Evolutionary conservation across 1,140 invertebrate species (phyloP).

Genomic region (Cepaea nemoralis): DNA sequence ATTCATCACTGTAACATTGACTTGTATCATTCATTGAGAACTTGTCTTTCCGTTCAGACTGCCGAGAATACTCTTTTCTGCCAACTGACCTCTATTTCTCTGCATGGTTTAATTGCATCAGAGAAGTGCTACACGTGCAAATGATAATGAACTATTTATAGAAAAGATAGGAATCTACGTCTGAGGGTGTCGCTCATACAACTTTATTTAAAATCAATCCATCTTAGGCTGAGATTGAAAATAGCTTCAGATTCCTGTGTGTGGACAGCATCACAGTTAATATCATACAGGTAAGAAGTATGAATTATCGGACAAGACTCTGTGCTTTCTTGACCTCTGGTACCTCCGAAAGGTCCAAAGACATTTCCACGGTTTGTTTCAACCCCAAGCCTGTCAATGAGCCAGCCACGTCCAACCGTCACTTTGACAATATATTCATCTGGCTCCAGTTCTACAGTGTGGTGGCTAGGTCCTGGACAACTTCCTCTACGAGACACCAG

Average conservation of each 20-base stretch:
- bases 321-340: background rate
- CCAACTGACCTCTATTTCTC: too few relatives aligned
- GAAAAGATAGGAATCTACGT: too few relatives aligned
- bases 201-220: constrained; percentile 13
- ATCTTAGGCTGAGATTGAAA: constrained; percentile 25
- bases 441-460: constrained; percentile 17
- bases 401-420: constrained; percentile 11
- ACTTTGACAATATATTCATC: constrained; percentile 34
- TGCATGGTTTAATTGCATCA: too few relatives aligned
- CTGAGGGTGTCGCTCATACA: too few relatives aligned
- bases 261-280: constrained; percentile 5
- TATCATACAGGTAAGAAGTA: constrained; percentile 26
- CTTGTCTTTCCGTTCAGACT: too few relatives aligned
- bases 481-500: background rate
- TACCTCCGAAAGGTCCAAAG: constrained; percentile 22
- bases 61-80: too few relatives aligned
- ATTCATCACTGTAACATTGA: too few relatives aligned
- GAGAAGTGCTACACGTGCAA: too few relatives aligned
- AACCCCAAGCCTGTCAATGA: constrained; percentile 32
- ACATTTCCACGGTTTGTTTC: constrained; percentile 12
- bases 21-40: too few relatives aligned
- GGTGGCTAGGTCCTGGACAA: background rate
- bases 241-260: constrained; percentile 27
- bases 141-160: too few relatives aligned
- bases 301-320: background rate